Base-by-base conservation (phyloP, 2,888 invertebrate species). In the Acleris holmiana region DNA sequence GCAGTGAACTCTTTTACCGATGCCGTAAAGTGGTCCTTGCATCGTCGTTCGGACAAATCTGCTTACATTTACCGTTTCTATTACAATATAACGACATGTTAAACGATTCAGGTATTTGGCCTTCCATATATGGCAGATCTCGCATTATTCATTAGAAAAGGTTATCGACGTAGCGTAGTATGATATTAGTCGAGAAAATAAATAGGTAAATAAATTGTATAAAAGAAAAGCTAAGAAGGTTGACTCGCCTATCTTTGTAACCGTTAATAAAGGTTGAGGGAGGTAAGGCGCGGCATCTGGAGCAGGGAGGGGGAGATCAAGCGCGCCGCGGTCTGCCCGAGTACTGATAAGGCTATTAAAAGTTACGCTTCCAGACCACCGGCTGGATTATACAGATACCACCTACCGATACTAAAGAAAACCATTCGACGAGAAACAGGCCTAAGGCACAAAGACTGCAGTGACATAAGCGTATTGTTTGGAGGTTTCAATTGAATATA, bases 321-420 rank as follows among this genome's bases (percentile, higher is more conserved):
- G 72, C 78, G 76, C 79, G 78, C 53, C 74, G 78, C 79, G 81
- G 87, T 81, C 88, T 89, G 89, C 79, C 77, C 74, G 78, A 79
- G 82, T 76, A 83, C 88, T 84, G 89, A 91, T 91, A 91, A 90
- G 87, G 86, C 89, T 92, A 90, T 91, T 90, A 90, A 88, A 92
- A 92, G 86, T 92, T 88, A 87, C 88, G 83, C 85, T 84, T 76
- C 76, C 79, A 83, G 84, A 83, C 82, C 80, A 79, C 78, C 74
- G 80, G 71, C 78, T 80, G 86, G 82, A 86, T 87, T 83, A 83
- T 83, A 78, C 76, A 79, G 80, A 86, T 82, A 83, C 78, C 76
- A 78, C 77, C 75, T 76, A 79, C 79, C 73, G 77, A 85, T 82
- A 78, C 73, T 74, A 80, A 78, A 83, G 81, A 75, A 86, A 83